These are phyloP conservation scores for Enteromius argenteus DNA, from an alignment of 2,797 vertebrate species.

Conservation along the genomic window DNA sequence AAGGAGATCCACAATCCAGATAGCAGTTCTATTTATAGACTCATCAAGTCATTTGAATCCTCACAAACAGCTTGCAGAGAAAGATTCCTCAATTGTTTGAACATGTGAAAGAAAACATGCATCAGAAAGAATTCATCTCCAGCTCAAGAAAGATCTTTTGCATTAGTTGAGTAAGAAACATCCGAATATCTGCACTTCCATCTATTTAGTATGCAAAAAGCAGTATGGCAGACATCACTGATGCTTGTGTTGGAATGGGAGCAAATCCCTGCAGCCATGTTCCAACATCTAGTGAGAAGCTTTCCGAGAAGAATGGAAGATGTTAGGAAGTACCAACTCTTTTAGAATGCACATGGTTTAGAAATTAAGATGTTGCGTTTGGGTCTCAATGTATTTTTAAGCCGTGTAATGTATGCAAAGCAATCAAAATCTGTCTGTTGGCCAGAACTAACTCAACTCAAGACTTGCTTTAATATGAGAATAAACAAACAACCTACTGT, in stretches of 20 bases:
- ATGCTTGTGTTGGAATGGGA: constrained; percentile 10
- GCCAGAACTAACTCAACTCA: neutral
- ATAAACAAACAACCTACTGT: neutral
- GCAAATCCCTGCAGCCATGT: neutral
- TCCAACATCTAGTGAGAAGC: constrained; percentile 3
- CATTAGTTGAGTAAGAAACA: neutral
- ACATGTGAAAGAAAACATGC: neutral
- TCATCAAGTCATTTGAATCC: constrained; percentile 48
- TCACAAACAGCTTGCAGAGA: constrained; percentile 25
- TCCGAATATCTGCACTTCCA: neutral
- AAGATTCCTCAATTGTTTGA: constrained; percentile 44
- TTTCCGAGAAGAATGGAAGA: neutral
- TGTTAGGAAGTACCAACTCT: neutral
- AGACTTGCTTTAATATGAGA: neutral
- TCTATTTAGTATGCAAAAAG: neutral
- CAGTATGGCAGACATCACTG: neutral
- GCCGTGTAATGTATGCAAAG: neutral
- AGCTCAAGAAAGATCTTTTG: neutral
- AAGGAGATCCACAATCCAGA: constrained; percentile 45
- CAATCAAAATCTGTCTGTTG: neutral
- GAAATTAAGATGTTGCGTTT: neutral
- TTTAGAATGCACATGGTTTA: neutral
- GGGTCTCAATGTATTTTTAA: neutral
- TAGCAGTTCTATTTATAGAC: constrained; percentile 42
- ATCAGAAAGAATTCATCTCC: neutral